Evolutionary conservation across 2,113 vertebrate species (phyloP), one percentile per base, ranked within the genome.

Genomic region (Dicentrarchus labrax): DNA sequence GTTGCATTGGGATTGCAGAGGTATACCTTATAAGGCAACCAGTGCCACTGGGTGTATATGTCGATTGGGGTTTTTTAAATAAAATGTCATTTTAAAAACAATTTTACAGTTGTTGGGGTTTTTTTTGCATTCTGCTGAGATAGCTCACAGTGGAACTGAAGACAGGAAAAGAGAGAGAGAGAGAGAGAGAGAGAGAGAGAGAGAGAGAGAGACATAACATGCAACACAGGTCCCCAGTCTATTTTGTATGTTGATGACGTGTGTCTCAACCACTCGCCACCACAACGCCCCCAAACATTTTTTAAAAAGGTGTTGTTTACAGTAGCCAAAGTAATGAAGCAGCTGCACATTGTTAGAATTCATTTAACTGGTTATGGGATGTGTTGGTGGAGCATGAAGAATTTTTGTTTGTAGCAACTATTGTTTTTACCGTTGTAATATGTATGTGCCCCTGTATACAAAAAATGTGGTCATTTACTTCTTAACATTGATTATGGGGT

Each of bases 401-500:
- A 15, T 79, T 30, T 56, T 9, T 15, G 17, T 75, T 51, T 45
- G 24, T 38, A n/a, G 21, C 24, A 64, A 10, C 8, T 41, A 12
- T 13, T 43, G 21, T 50, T 72, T 71, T 38, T 51, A 53, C 10
- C 1, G 12, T 57, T 74, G 17, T 15, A 60, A 48, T 57, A 4
- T 45, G 30, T 24, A 45, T 57, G 80, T 80, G 2, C 47, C 6
- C n/a, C 61, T 73, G 17, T 53, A 45, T 45, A 48, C 38, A 67
- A 39, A 56, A 2, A 65, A 38, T 60, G 51, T 38, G 41, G 6
- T 62, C 6, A 57, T 86, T 74, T 74, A 38, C 38, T 71, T 65
- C 24, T 54, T 48, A 41, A 43, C 80, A 80, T 45, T 76, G 65
- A 84, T 87, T 64, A 64, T 21, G 8, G 54, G 79, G 43, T 80